Evolutionary conservation across 2,888 invertebrate species (phyloP).

Genomic region (Acheta domesticus): DNA sequence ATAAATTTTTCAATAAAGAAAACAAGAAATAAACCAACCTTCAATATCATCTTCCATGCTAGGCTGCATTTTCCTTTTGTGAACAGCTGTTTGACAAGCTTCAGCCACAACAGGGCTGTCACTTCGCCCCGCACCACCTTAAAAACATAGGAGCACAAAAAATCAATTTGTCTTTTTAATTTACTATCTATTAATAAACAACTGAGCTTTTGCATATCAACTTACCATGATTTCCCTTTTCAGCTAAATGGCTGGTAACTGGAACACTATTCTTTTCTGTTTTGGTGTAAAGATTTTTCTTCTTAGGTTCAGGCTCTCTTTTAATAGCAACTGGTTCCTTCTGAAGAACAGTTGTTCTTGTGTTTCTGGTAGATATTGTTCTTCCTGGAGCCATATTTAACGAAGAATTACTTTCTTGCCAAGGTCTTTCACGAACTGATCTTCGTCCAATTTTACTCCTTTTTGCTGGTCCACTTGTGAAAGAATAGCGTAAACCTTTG

Average conservation of each 20-base stretch:
- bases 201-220: too few relatives aligned
- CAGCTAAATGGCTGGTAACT: too few relatives aligned
- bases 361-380: constrained; percentile 4
- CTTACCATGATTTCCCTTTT: too few relatives aligned
- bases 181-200: too few relatives aligned
- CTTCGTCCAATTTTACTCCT: constrained; percentile 27
- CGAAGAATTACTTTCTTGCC: background rate
- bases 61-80: constrained; percentile 28
- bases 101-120: constrained; percentile 32
- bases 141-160: background rate
- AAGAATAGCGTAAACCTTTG: constrained; percentile 40
- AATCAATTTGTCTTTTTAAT: too few relatives aligned
- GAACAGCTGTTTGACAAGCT: constrained; percentile 26
- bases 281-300: background rate
- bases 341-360: background rate
- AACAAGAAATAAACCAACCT: background rate
- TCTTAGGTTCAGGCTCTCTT: background rate
- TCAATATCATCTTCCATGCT: constrained; percentile 23
- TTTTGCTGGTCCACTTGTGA: constrained; percentile 36
- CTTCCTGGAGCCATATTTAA: background rate
- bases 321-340: background rate
- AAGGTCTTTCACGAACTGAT: background rate
- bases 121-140: constrained; percentile 28
- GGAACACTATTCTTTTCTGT: background rate
- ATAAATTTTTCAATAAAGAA: too few relatives aligned